A percentile compares a stretch with the other conserved stretches of the same genome.
Evolutionary conservation across 1,140 invertebrate genomes (phyloP).

Genomic region (Caligus rogercresseyi): DNA sequence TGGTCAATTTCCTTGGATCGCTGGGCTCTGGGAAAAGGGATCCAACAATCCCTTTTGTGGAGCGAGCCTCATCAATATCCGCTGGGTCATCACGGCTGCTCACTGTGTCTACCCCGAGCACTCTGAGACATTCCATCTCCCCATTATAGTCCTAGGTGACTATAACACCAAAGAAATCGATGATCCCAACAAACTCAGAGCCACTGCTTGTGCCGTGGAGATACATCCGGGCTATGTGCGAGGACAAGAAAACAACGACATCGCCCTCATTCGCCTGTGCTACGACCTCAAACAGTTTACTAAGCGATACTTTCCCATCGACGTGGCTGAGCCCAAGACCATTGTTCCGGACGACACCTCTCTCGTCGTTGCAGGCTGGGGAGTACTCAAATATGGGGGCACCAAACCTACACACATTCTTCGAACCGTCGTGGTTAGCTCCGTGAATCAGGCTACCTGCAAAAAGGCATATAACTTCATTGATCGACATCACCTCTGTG

Average conservation of each 20-base stretch:
- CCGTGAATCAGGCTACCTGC: slow-evolving; percentile 26
- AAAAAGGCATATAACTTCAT: slow-evolving; percentile 23
- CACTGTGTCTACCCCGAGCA: slow-evolving; percentile 1
- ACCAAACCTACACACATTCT: slow-evolving; percentile 25
- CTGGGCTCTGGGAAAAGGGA: neutral
- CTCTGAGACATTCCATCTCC: neutral
- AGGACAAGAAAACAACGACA: slow-evolving; percentile 25
- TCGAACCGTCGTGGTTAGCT: slow-evolving; percentile 30
- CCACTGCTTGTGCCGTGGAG: neutral
- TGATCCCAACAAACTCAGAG: neutral
- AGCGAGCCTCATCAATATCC: neutral
- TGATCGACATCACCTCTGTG: slow-evolving; percentile 26
- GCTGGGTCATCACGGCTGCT: slow-evolving; percentile 2
- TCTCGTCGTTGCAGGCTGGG: slow-evolving; percentile 26
- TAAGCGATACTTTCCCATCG: slow-evolving; percentile 20
- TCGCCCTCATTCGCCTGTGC: slow-evolving; percentile 25
- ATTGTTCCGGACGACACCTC: slow-evolving; percentile 12
- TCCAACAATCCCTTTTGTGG: neutral
- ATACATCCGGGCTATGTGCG: slow-evolving; percentile 4
- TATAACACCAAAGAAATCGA: neutral
- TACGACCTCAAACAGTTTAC: slow-evolving; percentile 10
- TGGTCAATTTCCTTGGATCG: neutral
- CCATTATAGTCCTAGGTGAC: neutral
- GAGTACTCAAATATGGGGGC: slow-evolving; percentile 23
- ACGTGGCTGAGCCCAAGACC: slow-evolving; percentile 17